Evolutionary conservation across 2,888 invertebrate species (phyloP).

Genomic region (Saturnia pavonia): DNA sequence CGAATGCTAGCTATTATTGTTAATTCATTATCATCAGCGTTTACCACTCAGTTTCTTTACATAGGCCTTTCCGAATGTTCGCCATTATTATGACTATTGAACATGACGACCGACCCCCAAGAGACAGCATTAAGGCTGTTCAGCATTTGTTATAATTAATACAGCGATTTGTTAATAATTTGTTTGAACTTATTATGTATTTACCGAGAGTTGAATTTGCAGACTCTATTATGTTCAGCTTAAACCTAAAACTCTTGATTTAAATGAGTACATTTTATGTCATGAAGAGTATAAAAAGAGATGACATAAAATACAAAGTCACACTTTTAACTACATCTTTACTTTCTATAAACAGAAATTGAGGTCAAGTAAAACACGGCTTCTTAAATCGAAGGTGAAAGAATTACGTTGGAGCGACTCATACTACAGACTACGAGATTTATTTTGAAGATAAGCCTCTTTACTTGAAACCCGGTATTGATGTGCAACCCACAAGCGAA

Average conservation of each 20-base stretch:
- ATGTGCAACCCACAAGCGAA: neutral
- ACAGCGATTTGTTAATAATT: too few species aligned
- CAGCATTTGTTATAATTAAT: too few species aligned
- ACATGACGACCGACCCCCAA: too few species aligned
- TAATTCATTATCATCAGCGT: too few species aligned
- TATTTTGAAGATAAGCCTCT: neutral
- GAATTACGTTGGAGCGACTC: neutral
- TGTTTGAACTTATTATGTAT: too few species aligned
- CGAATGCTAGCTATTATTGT: too few species aligned
- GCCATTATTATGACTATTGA: too few species aligned
- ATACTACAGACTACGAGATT: neutral
- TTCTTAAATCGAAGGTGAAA: constrained; percentile 5
- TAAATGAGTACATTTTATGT: neutral
- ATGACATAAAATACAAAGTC: neutral
- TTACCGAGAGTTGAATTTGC: too few species aligned
- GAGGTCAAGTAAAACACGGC: constrained; percentile 5
- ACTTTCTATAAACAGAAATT: neutral
- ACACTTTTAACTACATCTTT: neutral
- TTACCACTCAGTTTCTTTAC: too few species aligned
- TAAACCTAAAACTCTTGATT: neutral
- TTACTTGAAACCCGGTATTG: neutral
- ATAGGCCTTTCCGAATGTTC: too few species aligned
- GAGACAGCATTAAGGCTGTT: too few species aligned
- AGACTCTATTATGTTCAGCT: neutral
- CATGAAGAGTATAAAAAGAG: neutral